Evolutionary conservation across 2,888 invertebrate genomes (phyloP), one percentile per base, ranked within the genome.

Genomic region (Brachypterus glaber): DNA sequence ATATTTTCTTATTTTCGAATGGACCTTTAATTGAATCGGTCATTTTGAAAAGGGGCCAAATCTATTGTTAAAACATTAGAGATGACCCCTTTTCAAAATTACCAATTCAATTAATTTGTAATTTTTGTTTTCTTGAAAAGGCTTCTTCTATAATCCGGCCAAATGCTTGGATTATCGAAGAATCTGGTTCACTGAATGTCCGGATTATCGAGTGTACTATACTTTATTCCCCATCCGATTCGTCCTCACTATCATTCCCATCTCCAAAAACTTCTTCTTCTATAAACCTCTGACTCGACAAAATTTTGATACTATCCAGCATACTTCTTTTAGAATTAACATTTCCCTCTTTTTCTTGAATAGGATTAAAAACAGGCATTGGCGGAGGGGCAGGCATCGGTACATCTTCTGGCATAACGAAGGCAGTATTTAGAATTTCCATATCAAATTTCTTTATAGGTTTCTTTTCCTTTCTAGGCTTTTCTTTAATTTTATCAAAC

Each of bases 241-340:
- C n/a, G 9, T 34, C 11, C 18, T 27, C 31, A 8, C 41, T 41
- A 9, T 33, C 35, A 34, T 43, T 37, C 7, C 34, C 35, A 36
- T 41, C 43, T 17, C 48, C 46, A 43, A 52, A 53, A 7, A 51
- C 44, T 25, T 53, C 52, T 31, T 52, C 54, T 9, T 43, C 21
- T 2, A 37, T 25, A 31, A 45, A 24, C 12, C 48, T 32, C 30
- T 54, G 54, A 18, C 41, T 43, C 9, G 54, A 52, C 4, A 54
- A 46, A 5, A 40, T 32, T 33, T 41, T 49, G 17, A 54, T 51
- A 40, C 43, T 45, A 4, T 52, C 50, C 29, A 53, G 31, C 41
- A 54, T 44, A 16, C 44, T 44, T 27, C 37, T 45, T 3, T n/a
- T n/a, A n/a, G n/a, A n/a, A n/a, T n/a, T n/a, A n/a, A 37, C 12